Evolutionary conservation across 2,888 invertebrate species (phyloP).

Genomic region (Tipula unca): DNA sequence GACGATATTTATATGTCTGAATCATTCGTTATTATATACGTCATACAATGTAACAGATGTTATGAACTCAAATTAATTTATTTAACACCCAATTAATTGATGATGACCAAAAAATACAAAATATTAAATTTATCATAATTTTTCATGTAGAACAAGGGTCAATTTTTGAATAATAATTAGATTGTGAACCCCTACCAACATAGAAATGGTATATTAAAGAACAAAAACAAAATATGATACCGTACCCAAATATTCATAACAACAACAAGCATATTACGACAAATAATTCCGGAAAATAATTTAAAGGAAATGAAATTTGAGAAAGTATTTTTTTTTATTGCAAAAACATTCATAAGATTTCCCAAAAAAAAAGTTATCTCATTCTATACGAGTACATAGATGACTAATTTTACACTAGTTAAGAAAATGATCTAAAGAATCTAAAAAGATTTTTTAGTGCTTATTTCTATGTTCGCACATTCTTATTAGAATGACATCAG

Average conservation of each 20-base stretch:
- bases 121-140: conserved; percentile 14
- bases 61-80: conserved; percentile 14
- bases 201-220: neutral
- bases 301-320: neutral
- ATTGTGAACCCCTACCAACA: neutral
- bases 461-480: neutral
- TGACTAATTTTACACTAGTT: neutral
- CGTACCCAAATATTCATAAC: neutral
- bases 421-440: neutral
- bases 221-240: neutral
- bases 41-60: neutral
- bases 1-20: neutral
- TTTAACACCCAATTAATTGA: conserved; percentile 8
- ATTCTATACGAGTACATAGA: neutral
- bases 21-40: neutral
- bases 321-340: neutral
- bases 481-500: neutral
- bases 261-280: neutral
- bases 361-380: neutral
- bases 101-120: neutral
- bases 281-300: neutral
- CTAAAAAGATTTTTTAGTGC: neutral
- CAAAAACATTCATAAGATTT: conserved; percentile 3
- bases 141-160: conserved; percentile 8
- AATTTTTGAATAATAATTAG: conserved; percentile 14